Base-by-base conservation (phyloP, 2,797 vertebrate genomes). In the Dendrocincla tyrannina region DNA sequence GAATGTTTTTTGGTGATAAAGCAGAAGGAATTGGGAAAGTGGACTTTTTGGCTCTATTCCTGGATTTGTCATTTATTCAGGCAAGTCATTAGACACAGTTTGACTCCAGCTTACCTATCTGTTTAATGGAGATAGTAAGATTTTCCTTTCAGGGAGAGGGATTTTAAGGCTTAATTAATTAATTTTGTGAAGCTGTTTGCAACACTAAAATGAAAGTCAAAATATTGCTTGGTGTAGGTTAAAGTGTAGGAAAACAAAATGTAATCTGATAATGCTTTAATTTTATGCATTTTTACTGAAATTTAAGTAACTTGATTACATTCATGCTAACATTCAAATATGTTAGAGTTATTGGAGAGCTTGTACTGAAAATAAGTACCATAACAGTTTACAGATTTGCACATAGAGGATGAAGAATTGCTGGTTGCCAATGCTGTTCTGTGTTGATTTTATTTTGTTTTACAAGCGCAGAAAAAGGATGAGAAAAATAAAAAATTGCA, bases 1-100 rank as follows among this genome's bases (percentile, higher is more conserved):
- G 85, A 53, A 49, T 96, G 79, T 89, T 91, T 96, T 90, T 49
- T 63, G 13, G 79, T 67, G 95, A 96, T 96, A 95, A 96, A 95
- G 79, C 69, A 70, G 55, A 77, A 93, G 66, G 35, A 96, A 94
- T 39, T 73, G 69, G 59, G 79, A 64, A 90, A 90, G 55, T 58
- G 85, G 95, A 86, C 63, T 92, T 72, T 77, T 90, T 95, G 95
- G 94, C 94, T 95, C 35, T 66, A 2, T 93, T 96, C 92, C 89
- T 94, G 85, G 69, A 52, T 95, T 93, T 95, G 70, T 90, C 83
- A 92, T 60, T 84, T 89, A 94, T 82, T 92, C 82, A 60, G 59
- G 50, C 69, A 82, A 92, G 63, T 60, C 82, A 96, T 93, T 93
- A 92, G 84, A 79, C 55, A 79, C 79, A 73, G 58, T 84, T 59